Evolutionary conservation across 2,113 vertebrate species (phyloP), one percentile per base, ranked within the genome.

Genomic region (Chloebia gouldiae): DNA sequence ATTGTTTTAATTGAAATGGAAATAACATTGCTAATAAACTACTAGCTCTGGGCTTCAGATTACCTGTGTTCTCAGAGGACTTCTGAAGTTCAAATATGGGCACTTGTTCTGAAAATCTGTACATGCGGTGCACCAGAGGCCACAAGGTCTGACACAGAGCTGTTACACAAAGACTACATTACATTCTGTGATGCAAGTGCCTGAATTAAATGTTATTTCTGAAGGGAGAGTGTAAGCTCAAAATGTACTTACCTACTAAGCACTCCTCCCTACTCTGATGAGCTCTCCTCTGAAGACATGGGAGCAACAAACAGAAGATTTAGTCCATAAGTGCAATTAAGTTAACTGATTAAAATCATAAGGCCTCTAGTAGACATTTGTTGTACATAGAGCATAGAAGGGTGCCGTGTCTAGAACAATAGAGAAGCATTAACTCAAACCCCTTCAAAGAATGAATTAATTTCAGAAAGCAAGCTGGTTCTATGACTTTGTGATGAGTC

Each of bases 131-230:
- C 50, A 57, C 17, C 7, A 53, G 42, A 28, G 28, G 22, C n/a
- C 0, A 0, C 37, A 53, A 47, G 27, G n/a, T 84, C 50, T 72
- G 37, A n/a, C 4, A 3, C 28, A 35, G n/a, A 88, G 39, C 16
- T 4, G 1, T 39, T 56, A 33, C 21, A 61, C 28, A 63, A 49
- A 70, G 21, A 28, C 28, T n/a, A 20, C n/a, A 50, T 17, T 54
- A 33, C 37, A 15, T 21, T 66, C 22, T 7, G 23, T 6, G 18
- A 15, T 64, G 20, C 31, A 54, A 69, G 6, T 15, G 11, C 28
- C 40, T 31, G 33, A 50, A 12, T 54, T 68, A 80, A 79, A 86
- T 2, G 2, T 6, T 33, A 3, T 35, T 80, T 93, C 57, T 66
- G 47, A 73, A 83, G 30, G n/a, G 4, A 82, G 5, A 3, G 18